Base-by-base conservation (phyloP, 1,140 invertebrate species). In the Sesamia nonagrioides region DNA sequence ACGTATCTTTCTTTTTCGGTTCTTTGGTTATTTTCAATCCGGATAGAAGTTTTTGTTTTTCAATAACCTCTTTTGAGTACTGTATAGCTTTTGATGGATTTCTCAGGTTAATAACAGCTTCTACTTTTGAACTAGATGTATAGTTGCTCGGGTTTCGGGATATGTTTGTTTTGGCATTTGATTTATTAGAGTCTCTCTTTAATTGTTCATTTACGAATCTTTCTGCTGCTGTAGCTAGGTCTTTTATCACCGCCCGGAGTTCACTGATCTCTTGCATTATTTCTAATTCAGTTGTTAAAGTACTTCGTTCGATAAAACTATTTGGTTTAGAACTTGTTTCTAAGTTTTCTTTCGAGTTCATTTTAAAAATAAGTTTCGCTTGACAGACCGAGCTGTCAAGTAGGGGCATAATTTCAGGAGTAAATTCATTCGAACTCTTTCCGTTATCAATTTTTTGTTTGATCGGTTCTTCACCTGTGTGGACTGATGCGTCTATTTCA, bases 21-120 rank as follows among this genome's bases (percentile, higher is more conserved):
- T 85, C 83, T 45, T 88, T 91, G 54, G 82, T 83, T 69, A 89
- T 45, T 82, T 91, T 89, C 7, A 91, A 69, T 15, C 86, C 87
- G 11, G 90, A 88, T 7, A 81, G 54, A 56, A 81, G 81, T 66
- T 63, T 83, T 74, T 84, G 82, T 63, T 60, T 82, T 71, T 83
- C 85, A 7, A 27, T 6, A 11, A 76, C 66, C 52, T 77, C 76
- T 66, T 80, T 86, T 60, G 85, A 86, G 52, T 86, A 77, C 82
- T 94, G 91, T n/a, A 88, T 80, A 52, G 84, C 86, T 85, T 89
- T 89, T 6, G 87, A 90, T 48, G 52, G 50, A 77, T 85, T 88
- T 66, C 73, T 75, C 13, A 56, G 33, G 61, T 48, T 61, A 15
- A 75, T 61, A 17, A 50, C 35, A 60, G 52, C 45, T n/a, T 72